phyloP scores from a whole-genome alignment of 2,113 vertebrate genomes.

The Pterocles burchelli region DNA sequence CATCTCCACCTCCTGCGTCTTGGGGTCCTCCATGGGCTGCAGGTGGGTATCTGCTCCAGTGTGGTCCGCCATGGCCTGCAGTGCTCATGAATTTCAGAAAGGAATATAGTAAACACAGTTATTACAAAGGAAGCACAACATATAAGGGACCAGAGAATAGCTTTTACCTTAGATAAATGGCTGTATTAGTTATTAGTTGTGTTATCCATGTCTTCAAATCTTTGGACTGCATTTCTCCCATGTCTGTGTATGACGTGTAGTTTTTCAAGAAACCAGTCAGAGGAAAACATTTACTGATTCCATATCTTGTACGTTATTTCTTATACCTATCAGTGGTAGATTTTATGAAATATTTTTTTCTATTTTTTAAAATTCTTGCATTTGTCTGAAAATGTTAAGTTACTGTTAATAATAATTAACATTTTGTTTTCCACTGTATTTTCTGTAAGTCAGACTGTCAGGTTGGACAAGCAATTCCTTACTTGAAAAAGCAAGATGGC shows the following conservation, averaged over 20 bases:
- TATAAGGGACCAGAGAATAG: not conserved
- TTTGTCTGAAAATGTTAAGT: not conserved
- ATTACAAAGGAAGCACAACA: not conserved
- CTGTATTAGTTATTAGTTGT: not conserved
- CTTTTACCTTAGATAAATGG: not conserved
- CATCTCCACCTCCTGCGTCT: not conserved
- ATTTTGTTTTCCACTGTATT: not conserved
- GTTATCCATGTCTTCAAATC: not conserved
- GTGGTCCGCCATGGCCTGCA: rapidly evolving
- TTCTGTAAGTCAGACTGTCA: not conserved
- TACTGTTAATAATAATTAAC: not conserved
- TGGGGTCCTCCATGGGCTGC: not conserved
- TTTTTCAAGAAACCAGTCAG: not conserved
- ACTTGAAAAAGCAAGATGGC: not conserved
- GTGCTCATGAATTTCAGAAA: not conserved
- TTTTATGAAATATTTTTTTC: not conserved
- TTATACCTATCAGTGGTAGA: not conserved
- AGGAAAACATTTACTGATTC: not conserved
- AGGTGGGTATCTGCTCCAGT: not conserved
- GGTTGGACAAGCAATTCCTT: not conserved
- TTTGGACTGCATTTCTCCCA: not conserved
- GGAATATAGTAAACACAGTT: not conserved
- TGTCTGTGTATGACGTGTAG: rapidly evolving
- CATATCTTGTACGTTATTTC: not conserved
- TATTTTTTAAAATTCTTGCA: not conserved